phyloP scores from a whole-genome alignment of 2,888 invertebrate genomes.

The Rhingia rostrata region DNA sequence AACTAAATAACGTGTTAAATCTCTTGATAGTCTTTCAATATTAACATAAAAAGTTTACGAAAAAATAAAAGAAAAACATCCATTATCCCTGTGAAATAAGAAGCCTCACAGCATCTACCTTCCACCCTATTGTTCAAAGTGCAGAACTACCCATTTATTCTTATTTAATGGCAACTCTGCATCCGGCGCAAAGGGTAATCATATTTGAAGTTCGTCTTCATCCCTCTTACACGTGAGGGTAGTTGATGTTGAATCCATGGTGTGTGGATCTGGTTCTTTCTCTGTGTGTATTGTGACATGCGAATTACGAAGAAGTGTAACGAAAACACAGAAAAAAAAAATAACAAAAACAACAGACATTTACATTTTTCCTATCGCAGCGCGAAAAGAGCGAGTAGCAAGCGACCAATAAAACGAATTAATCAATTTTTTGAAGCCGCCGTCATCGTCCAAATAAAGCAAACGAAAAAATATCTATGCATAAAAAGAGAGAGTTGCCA shows the following conservation, averaged over 20 bases:
- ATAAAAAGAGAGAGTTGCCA: constrained; percentile 48
- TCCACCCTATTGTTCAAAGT: neutral
- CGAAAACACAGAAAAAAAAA: constrained; percentile 41
- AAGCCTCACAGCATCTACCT: no score
- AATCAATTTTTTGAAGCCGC: constrained; percentile 73
- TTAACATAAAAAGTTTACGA: no score
- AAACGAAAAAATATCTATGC: constrained; percentile 64
- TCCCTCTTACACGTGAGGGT: constrained; percentile 57
- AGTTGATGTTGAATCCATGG: constrained; percentile 35
- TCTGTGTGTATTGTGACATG: constrained; percentile 73
- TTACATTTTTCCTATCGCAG: constrained; percentile 62
- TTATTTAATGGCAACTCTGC: constrained; percentile 55
- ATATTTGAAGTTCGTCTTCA: constrained; percentile 69
- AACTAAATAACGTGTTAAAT: no score
- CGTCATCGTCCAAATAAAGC: constrained; percentile 57
- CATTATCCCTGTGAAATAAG: no score
- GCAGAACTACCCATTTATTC: neutral
- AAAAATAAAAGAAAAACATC: no score
- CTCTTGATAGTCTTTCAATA: no score
- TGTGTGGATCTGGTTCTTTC: constrained; percentile 39
- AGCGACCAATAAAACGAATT: constrained; percentile 46
- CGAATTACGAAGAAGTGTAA: constrained; percentile 70
- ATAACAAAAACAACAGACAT: constrained; percentile 15
- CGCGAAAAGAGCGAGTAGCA: constrained; percentile 54
- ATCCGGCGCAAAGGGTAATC: constrained; percentile 69